These are phyloP conservation scores for Darevskia nairensis DNA, from an alignment of 2,797 vertebrate genomes.

Conservation along the genomic window DNA sequence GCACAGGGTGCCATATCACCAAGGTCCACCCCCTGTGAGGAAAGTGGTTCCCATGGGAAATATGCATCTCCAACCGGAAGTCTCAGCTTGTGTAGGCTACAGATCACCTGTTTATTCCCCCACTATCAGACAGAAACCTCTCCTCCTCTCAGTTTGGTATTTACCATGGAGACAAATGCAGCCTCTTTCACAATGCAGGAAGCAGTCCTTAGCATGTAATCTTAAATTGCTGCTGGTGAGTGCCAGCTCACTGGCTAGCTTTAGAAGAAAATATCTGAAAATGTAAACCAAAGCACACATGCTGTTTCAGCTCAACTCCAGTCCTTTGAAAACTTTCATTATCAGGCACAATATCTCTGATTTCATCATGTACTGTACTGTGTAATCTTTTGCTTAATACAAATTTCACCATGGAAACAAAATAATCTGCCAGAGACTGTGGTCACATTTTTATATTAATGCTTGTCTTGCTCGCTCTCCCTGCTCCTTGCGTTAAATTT, in stretches of 20 bases:
- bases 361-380: slow-evolving; percentile 4
- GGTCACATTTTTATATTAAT: slow-evolving; percentile 14
- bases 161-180: background rate
- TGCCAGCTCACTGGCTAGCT: background rate
- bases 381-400: slow-evolving; percentile 30
- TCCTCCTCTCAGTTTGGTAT: background rate
- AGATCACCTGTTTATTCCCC: background rate
- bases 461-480: background rate
- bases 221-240: background rate
- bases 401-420: slow-evolving; percentile 37
- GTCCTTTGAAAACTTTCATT: slow-evolving; percentile 11
- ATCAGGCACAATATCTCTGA: slow-evolving; percentile 7
- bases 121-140: too few relatives aligned
- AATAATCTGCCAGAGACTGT: slow-evolving; percentile 7
- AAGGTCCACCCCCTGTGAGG: too few relatives aligned
- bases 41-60: background rate
- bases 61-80: background rate
- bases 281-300: background rate
- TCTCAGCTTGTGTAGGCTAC: background rate
- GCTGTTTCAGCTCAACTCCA: background rate
- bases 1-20: too few relatives aligned
- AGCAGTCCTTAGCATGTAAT: background rate
- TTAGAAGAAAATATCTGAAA: slow-evolving; percentile 15
- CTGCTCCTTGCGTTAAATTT: background rate
- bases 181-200: slow-evolving; percentile 1